phyloP scores from a whole-genome alignment of 2,113 vertebrate species.

The Echinops telfairi region DNA sequence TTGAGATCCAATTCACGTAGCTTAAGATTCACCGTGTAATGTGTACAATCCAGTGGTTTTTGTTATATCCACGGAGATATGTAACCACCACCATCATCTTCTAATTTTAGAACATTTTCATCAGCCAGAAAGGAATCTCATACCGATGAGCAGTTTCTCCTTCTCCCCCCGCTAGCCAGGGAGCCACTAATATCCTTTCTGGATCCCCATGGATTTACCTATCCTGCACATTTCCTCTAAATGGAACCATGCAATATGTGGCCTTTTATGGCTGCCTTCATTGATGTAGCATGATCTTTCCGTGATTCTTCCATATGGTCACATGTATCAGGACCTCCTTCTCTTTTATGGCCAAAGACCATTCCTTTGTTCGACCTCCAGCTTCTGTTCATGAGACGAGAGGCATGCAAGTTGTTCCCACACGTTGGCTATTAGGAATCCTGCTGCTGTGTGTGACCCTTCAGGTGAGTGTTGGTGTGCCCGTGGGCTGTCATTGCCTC shows the following conservation, averaged over 20 bases:
- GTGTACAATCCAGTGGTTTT: slow-evolving; percentile 18
- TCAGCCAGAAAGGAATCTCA: background rate
- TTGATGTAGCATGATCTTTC: background rate
- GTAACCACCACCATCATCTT: background rate
- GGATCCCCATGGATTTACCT: background rate
- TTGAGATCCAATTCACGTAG: background rate
- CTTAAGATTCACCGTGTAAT: slow-evolving; percentile 2
- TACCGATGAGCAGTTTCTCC: background rate
- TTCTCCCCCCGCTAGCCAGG: background rate
- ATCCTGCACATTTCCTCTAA: background rate
- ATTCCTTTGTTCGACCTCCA: background rate
- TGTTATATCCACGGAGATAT: slow-evolving; percentile 13
- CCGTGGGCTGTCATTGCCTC: background rate
- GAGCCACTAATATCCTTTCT: background rate
- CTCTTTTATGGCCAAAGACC: background rate
- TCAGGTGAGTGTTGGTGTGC: background rate
- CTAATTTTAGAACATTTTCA: slow-evolving; percentile 24
- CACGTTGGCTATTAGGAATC: background rate
- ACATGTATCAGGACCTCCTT: background rate
- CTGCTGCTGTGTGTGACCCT: background rate
- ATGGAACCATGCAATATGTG: background rate
- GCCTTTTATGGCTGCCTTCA: background rate
- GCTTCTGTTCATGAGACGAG: background rate
- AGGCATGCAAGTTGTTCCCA: background rate
- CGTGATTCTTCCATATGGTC: background rate